Conservation (phyloP, 2,113 vertebrate genomes). For the Lamprotornis superbus region DNA sequence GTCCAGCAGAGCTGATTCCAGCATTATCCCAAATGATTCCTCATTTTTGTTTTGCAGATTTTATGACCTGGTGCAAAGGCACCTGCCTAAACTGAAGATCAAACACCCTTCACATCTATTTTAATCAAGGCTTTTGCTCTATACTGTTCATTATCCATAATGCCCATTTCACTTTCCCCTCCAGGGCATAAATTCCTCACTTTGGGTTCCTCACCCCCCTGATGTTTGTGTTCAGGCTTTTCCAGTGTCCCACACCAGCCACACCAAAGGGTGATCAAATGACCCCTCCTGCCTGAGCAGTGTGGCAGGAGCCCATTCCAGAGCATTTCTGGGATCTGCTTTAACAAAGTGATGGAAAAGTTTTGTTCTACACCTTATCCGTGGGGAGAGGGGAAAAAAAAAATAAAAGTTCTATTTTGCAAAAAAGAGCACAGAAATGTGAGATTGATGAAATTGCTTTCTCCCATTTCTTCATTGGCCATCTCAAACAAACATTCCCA, state of each 20-base stretch:
- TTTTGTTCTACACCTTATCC: neutral
- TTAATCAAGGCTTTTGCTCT: neutral
- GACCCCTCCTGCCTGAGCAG: neutral
- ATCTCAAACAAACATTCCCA: neutral
- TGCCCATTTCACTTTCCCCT: neutral
- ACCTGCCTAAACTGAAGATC: neutral
- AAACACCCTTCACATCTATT: neutral
- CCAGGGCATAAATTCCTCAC: neutral
- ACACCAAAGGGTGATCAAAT: neutral
- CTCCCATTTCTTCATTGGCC: neutral
- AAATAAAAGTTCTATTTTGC: neutral
- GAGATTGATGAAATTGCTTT: neutral
- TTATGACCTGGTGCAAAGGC: neutral
- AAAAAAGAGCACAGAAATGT: neutral
- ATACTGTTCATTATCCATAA: neutral
- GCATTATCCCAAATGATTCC: neutral
- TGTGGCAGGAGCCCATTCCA: neutral
- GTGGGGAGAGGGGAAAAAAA: accelerated
- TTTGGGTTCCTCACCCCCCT: neutral
- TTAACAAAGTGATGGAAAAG: neutral
- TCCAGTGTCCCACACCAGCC: neutral
- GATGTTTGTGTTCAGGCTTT: neutral
- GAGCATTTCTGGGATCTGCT: neutral
- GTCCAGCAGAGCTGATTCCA: neutral
- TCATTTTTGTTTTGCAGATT: neutral